phyloP scores from a whole-genome alignment of 1,140 invertebrate species.

The Cyphomyrmex costatus region DNA sequence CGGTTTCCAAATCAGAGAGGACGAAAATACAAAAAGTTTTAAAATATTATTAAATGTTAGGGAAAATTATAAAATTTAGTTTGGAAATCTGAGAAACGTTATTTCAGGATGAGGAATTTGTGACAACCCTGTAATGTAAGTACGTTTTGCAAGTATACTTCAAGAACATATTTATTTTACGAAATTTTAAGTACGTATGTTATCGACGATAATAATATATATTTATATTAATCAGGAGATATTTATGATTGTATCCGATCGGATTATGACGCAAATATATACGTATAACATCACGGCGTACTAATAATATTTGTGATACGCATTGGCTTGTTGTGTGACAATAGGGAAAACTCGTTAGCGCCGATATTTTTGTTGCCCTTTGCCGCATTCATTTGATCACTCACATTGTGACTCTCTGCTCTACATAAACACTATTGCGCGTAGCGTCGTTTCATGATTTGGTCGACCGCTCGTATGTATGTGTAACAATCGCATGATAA shows the following conservation, averaged over 20 bases:
- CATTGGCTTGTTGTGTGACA: slow-evolving; percentile 1
- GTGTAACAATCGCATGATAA: slow-evolving; percentile 13
- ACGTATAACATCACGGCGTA: background rate
- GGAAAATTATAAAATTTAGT: no score
- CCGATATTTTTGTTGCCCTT: slow-evolving; percentile 30
- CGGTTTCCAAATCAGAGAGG: no score
- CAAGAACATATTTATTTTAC: background rate
- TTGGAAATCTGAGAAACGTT: no score
- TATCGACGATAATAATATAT: background rate
- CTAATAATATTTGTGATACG: slow-evolving; percentile 33
- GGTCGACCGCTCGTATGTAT: background rate
- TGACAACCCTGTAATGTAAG: background rate
- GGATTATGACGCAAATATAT: background rate
- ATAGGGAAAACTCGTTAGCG: slow-evolving; percentile 35
- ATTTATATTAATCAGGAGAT: background rate
- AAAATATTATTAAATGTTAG: no score
- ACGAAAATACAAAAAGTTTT: no score
- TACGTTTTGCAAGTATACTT: background rate
- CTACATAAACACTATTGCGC: background rate
- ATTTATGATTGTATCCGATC: background rate
- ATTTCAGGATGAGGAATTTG: no score
- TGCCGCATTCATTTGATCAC: slow-evolving; percentile 5
- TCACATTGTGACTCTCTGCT: background rate
- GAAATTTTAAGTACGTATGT: background rate
- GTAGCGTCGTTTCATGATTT: slow-evolving; percentile 31